Evolutionary conservation across 1,140 invertebrate genomes (phyloP), one percentile per base, ranked within the genome.

Genomic region (Drosophila burlai): DNA sequence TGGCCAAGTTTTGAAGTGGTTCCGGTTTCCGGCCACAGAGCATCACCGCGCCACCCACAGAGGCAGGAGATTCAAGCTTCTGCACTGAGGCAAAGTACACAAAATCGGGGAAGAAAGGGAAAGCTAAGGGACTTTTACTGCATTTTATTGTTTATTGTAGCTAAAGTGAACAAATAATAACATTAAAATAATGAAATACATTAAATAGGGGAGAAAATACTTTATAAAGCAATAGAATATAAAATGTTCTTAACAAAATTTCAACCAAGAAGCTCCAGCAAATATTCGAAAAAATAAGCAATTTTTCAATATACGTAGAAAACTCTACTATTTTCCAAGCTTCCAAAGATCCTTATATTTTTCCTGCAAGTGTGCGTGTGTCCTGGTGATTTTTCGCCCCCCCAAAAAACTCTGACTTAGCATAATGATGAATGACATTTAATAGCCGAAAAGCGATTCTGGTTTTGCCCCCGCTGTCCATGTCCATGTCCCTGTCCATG

Each of bases 341-440:
- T 43, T 5, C 9, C 8, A n/a, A 18, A 36, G 31, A 55, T 15
- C 31, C 29, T 4, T 21, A 1, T 0, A 16, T 16, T 5, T 24
- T 21, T 61, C 29, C 42, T 24, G 7, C 42, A 1, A 49, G 58
- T 60, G 34, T 24, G 13, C 29, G 26, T 34, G 21, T 26, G 24
- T n/a, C 24, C 5, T 15, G 15, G 4, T 11, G 54, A 38, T 36
- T 40, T 55, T 55, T 36, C n/a, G n/a, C 18, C 18, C 3, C n/a
- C 54, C 36, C 2, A 0, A 13, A 40, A 40, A 11, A 13, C 34
- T 38, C 46, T 86, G 84, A 87, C 84, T 87, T 89, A 82, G 85
- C 85, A 89, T 89, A 89, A 89, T 89, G 85, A 89, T 89, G 85
- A 89, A 89, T 89, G 85, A 90, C 85, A 90, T 89, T 84, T 84